phyloP scores from a whole-genome alignment of 2,113 vertebrate genomes.

The Notiomystis cincta region DNA sequence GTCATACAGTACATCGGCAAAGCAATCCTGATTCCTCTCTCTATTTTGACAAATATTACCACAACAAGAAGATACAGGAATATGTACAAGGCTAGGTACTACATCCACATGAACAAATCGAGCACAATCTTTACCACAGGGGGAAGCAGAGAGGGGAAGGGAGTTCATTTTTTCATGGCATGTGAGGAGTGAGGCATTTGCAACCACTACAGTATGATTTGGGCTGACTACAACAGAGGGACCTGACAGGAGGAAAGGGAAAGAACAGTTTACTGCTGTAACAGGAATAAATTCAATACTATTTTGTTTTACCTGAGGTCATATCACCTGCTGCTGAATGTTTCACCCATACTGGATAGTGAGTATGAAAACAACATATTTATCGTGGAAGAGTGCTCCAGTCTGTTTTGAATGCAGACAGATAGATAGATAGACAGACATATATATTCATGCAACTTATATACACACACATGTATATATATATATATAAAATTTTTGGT shows the following conservation, averaged over 20 bases:
- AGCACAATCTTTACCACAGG: not conserved
- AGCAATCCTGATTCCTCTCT: not conserved
- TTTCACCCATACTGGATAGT: not conserved
- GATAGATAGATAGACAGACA: not conserved
- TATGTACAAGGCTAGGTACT: not conserved
- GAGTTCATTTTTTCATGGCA: not conserved
- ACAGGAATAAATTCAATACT: not conserved
- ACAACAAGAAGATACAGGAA: accelerated
- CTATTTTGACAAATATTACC: not conserved
- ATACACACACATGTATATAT: not conserved
- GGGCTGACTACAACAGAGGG: not conserved
- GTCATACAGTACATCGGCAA: not conserved
- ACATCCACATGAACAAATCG: accelerated
- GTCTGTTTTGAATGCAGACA: not conserved
- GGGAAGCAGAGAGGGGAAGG: not conserved
- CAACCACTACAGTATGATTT: not conserved
- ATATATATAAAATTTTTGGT: not conserved
- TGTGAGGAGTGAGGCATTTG: not conserved
- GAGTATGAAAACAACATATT: not conserved
- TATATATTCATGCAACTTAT: not conserved
- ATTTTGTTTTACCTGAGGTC: not conserved
- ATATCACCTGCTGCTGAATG: not conserved
- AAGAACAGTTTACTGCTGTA: not conserved
- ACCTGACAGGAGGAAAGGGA: not conserved
- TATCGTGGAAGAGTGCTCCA: not conserved